Conservation (phyloP, 2,113 vertebrate species). For the Phalacrocorax aristotelis region DNA sequence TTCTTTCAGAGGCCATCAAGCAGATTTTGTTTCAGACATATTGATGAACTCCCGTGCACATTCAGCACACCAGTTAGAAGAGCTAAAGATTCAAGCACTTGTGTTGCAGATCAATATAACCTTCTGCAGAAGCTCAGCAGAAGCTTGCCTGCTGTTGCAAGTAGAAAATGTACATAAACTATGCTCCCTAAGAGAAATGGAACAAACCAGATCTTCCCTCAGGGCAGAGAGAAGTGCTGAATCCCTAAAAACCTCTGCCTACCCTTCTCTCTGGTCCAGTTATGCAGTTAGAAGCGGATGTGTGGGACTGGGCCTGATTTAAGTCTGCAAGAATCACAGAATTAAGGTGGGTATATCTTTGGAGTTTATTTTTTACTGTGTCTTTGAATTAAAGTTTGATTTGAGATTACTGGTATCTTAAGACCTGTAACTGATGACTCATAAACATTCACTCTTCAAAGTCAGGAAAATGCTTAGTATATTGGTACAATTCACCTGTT, state of each 20-base stretch:
- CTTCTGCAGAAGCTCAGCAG: background rate
- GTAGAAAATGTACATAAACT: background rate
- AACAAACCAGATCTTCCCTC: background rate
- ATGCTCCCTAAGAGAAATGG: background rate
- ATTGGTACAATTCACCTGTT: background rate
- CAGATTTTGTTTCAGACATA: background rate
- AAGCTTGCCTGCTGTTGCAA: background rate
- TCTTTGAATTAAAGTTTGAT: background rate
- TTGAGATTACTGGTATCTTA: background rate
- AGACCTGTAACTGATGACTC: background rate
- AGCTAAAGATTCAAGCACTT: background rate
- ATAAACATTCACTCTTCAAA: background rate
- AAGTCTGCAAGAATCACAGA: background rate
- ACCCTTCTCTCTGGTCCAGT: background rate
- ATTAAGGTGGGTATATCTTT: background rate
- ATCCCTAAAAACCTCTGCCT: background rate
- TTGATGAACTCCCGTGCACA: background rate
- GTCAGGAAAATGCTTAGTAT: background rate
- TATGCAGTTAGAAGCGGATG: background rate
- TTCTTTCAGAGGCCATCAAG: background rate
- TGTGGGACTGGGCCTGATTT: background rate
- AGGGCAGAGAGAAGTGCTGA: background rate
- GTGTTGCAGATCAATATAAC: background rate
- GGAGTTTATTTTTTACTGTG: background rate
- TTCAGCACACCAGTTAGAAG: background rate